Base-by-base conservation (phyloP, 2,888 invertebrate species). In the Drosophila austrosaltans region DNA sequence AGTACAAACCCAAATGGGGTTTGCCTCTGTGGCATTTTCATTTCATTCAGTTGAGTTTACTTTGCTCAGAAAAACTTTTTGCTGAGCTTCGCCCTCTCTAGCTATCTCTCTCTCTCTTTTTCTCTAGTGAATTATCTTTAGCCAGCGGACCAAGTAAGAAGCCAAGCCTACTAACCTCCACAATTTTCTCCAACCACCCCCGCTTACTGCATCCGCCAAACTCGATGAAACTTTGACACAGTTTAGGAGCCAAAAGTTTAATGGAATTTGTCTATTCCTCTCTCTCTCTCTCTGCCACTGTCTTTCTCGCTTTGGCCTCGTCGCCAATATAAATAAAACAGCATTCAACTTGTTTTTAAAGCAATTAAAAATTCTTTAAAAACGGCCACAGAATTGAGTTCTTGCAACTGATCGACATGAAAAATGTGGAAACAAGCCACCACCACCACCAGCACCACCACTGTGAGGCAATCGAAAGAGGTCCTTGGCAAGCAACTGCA, bases 1-100 rank as follows among this genome's bases (percentile, higher is more conserved):
- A 48, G 48, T 42, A 48, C 10, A 59, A 61, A 69, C 62, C 59
- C 72, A 66, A 62, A 66, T 72, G 72, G 60, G 74, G 72, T 68
- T 78, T 87, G 87, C 87, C 89, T 85, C 89, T 89, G 83, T 89
- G 88, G 88, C 88, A 89, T 82, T 85, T 89, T 89, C 85, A 85
- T 85, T 85, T 89, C 85, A 87, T 85, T 85, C 83, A 77, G 88
- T 87, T 85, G 71, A 82, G 89, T 85, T 85, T 85, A 87, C 88
- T 89, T 85, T 85, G 70, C 81, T 75, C 77, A 48, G 22, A 77
- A 82, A 85, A 89, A 73, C 81, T 85, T 87, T 81, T 75, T 48
- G 61, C 48, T 36, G 30, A 48, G 53, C 30, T 20, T 62, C 36
- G 48, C 22, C 48, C 48, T 25, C 48, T 5, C 25, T 25, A 4